Base-by-base conservation (phyloP, 1,140 invertebrate species). In the Apocrypta bakeri region DNA sequence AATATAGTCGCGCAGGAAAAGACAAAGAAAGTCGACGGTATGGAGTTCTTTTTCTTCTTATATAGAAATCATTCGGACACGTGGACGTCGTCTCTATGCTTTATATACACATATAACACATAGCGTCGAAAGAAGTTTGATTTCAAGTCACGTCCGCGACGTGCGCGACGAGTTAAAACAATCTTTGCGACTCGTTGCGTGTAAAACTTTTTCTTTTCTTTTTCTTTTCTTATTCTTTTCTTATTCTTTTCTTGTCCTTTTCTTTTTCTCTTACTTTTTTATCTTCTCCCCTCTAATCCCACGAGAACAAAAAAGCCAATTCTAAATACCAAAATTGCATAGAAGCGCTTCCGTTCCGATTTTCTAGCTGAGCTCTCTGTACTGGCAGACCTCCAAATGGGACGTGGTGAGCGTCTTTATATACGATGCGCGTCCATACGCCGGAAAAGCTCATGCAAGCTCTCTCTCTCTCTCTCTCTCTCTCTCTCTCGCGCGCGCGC, bases 101-200 rank as follows among this genome's bases (percentile, higher is more conserved):
- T 0, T n/a, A 56, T 4, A 48, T n/a, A n/a, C n/a, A n/a, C n/a
- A n/a, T n/a, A n/a, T n/a, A n/a, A n/a, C n/a, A 4, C 14, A 2
- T 3, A 9, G 2, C 68, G n/a, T 24, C 31, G 31, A 66, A 37
- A 29, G 42, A 81, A 73, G 73, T 81, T 81, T 48, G 25, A 81
- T 81, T 81, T 66, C 79, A 25, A 74, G 79, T 81, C 79, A 81
- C 79, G 79, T 81, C 42, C 61, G 56, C 21, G 71, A 66, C 79
- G 69, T 17, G 48, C 7, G 48, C 40, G 25, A 48, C 78, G 31
- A 79, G 27, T 27, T 79, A 56, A 79, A 69, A 79, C 64, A 71
- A 56, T 48, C 27, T 69, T 69, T 9, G 61, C 66, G 11, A 40
- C 14, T 64, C 56, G 56, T 6, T 40, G 29, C 21, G 27, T n/a